phyloP scores from a whole-genome alignment of 2,113 vertebrate genomes.

The Carassius auratus region DNA sequence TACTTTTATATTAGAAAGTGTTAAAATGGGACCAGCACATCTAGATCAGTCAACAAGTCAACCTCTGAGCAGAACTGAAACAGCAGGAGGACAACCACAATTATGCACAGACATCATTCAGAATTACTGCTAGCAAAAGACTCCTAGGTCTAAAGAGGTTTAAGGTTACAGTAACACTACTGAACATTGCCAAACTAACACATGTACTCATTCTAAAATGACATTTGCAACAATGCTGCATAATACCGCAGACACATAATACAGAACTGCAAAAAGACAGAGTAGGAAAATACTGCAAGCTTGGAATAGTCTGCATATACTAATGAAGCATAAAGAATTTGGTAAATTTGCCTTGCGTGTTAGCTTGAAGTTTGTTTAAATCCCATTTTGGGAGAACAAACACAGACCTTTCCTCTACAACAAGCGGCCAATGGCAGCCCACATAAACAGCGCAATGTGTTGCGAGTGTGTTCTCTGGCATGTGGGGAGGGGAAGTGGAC shows the following conservation, averaged over 20 bases:
- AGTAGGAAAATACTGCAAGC: background rate
- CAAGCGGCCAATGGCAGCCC: background rate
- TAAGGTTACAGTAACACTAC: background rate
- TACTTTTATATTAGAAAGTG: background rate
- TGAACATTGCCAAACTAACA: background rate
- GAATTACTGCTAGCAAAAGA: background rate
- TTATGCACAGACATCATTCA: conserved; percentile 21
- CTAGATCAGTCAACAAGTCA: conserved; percentile 9
- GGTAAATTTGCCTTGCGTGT: background rate
- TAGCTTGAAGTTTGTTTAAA: conserved; percentile 13
- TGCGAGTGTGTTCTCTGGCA: conserved; percentile 28
- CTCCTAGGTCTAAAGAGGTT: background rate
- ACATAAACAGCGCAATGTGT: conserved; percentile 39
- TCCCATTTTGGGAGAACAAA: conserved; percentile 40
- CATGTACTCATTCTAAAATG: background rate
- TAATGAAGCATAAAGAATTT: background rate
- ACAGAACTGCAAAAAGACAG: background rate
- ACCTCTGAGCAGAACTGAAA: background rate
- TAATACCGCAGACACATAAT: background rate
- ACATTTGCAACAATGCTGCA: conserved; percentile 7
- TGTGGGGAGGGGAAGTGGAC: background rate
- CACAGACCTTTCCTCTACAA: conserved; percentile 34
- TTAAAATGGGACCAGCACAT: background rate
- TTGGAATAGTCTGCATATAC: background rate
- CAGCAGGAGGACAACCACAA: background rate